These are phyloP conservation scores for Lycodopsis pacificus DNA, from an alignment of 2,797 vertebrate genomes.

Conservation along the genomic window DNA sequence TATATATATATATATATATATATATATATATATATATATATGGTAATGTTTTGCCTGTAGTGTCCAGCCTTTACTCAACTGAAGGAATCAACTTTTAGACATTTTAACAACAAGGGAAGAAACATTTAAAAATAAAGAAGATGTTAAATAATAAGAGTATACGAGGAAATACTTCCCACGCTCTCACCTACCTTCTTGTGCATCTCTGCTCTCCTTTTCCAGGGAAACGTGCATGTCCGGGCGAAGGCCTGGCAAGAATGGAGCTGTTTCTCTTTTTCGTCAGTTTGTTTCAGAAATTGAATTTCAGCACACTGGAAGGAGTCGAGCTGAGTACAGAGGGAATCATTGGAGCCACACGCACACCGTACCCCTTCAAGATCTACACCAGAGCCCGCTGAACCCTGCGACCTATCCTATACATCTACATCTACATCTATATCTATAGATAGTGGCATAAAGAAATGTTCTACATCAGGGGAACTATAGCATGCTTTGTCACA, in stretches of 20 bases:
- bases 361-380: constrained; percentile 84
- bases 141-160: background rate
- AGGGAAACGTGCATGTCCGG: constrained; percentile 89
- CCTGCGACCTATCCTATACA: background rate
- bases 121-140: background rate
- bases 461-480: too few relatives aligned
- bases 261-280: constrained; percentile 86
- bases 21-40: too few relatives aligned
- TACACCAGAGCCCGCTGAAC: constrained; percentile 72
- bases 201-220: constrained; percentile 18
- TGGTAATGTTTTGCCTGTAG: too few relatives aligned
- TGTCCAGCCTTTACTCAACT: too few relatives aligned
- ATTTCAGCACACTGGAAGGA: constrained; percentile 77
- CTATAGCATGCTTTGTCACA: too few relatives aligned
- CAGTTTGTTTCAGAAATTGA: constrained; percentile 87
- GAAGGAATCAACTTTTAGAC: background rate
- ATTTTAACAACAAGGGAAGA: background rate
- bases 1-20: too few relatives aligned
- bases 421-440: too few relatives aligned
- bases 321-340: constrained; percentile 73
- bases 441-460: too few relatives aligned
- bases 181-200: background rate
- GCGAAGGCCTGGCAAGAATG: constrained; percentile 86
- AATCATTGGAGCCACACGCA: constrained; percentile 81
- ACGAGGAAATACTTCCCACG: background rate